These are phyloP conservation scores for Scylla paramamosain DNA, from an alignment of 1,140 invertebrate species.

Conservation along the genomic window DNA sequence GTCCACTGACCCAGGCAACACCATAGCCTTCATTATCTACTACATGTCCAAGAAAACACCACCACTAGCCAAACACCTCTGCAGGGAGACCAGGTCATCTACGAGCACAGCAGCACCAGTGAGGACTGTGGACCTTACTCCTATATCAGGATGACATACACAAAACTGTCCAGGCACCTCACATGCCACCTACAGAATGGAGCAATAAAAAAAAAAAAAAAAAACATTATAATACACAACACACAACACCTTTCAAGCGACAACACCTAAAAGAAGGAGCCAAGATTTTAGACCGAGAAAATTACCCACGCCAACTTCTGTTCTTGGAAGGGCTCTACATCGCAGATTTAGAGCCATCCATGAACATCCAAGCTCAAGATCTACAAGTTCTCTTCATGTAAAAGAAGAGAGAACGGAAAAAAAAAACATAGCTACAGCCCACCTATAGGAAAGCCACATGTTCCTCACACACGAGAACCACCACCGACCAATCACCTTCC, in stretches of 20 bases:
- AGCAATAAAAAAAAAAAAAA: neutral
- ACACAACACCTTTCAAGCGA: neutral
- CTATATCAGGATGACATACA: neutral
- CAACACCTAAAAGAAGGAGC: neutral
- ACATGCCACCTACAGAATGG: too few species aligned
- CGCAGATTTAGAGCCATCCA: too few species aligned
- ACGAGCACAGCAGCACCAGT: neutral
- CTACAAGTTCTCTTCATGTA: too few species aligned
- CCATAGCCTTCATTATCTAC: neutral
- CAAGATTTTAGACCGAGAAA: neutral
- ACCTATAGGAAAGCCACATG: too few species aligned
- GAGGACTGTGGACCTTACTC: neutral
- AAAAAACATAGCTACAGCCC: too few species aligned
- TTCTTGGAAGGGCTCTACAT: too few species aligned
- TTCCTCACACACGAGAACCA: too few species aligned
- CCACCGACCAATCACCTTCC: too few species aligned
- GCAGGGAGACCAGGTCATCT: neutral
- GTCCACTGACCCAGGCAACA: neutral
- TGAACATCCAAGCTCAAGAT: too few species aligned
- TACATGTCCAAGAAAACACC: neutral
- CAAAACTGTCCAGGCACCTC: too few species aligned
- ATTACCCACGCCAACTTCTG: neutral
- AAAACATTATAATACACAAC: neutral
- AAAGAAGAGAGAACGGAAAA: too few species aligned
- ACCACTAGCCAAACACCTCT: too few species aligned